Conservation (phyloP, 2,888 invertebrate genomes). For the Chaitophorus viminalis region DNA sequence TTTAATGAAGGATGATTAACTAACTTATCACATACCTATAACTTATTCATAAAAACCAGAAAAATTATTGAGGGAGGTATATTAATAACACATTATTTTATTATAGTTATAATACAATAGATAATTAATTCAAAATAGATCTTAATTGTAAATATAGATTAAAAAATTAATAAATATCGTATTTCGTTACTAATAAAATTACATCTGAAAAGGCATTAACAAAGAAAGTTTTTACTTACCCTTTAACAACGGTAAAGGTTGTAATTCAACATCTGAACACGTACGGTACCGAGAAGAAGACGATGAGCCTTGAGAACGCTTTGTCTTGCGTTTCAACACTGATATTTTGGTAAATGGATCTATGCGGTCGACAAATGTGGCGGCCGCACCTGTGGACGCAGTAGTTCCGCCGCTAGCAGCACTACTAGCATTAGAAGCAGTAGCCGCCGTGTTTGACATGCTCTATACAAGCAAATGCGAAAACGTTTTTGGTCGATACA, state of each 20-base stretch:
- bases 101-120: neutral
- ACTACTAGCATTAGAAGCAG: slow-evolving; percentile 42
- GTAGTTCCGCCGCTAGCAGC: slow-evolving; percentile 40
- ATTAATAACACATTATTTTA: neutral
- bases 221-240: slow-evolving; percentile 72
- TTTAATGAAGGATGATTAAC: too few species aligned
- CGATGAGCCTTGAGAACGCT: slow-evolving; percentile 98
- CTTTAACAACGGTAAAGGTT: slow-evolving; percentile 95
- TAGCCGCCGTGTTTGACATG: slow-evolving; percentile 59
- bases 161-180: too few species aligned
- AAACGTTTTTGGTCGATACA: slow-evolving; percentile 13
- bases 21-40: too few species aligned
- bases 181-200: neutral
- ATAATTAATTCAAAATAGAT: too few species aligned
- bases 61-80: neutral
- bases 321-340: slow-evolving; percentile 92
- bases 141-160: too few species aligned
- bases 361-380: slow-evolving; percentile 98
- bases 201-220: neutral
- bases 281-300: slow-evolving; percentile 98
- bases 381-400: slow-evolving; percentile 68
- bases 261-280: slow-evolving; percentile 96
- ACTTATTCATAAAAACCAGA: too few species aligned
- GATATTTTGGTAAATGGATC: slow-evolving; percentile 99
- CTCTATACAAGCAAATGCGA: slow-evolving; percentile 47